These are phyloP conservation scores for Proteles cristata DNA, from an alignment of 2,113 vertebrate genomes.

Conservation along the genomic window DNA sequence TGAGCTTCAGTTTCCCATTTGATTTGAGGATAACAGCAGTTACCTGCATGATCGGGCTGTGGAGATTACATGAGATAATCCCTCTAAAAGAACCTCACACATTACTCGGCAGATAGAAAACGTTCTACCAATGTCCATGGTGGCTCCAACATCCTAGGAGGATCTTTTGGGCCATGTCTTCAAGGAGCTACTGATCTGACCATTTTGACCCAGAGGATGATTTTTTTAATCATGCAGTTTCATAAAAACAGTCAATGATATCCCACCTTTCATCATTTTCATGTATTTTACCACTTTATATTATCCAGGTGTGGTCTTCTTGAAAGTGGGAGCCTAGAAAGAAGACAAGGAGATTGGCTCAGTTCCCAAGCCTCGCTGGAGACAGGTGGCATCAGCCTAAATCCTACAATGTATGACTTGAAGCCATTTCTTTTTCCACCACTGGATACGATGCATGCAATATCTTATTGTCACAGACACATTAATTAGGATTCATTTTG, in stretches of 20 bases:
- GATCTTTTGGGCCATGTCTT: neutral
- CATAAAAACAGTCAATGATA: neutral
- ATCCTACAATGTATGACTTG: neutral
- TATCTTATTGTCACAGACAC: neutral
- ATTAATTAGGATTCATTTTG: neutral
- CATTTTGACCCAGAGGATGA: neutral
- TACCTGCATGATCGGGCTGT: neutral
- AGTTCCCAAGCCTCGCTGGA: neutral
- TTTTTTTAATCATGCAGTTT: neutral
- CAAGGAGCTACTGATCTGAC: neutral
- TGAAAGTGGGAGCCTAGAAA: neutral
- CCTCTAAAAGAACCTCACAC: neutral
- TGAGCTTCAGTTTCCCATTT: neutral
- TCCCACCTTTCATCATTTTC: neutral
- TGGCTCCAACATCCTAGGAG: too few species aligned
- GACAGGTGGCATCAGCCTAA: neutral
- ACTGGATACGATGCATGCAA: neutral
- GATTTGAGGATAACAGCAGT: neutral
- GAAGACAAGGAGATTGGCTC: neutral
- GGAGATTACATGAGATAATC: neutral
- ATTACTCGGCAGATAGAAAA: neutral
- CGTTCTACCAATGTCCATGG: accelerated
- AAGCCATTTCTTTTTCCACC: neutral
- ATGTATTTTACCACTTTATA: neutral
- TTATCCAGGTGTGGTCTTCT: neutral